These are phyloP conservation scores for Chaetophractus vellerosus DNA, from an alignment of 2,797 vertebrate genomes.

Conservation along the genomic window DNA sequence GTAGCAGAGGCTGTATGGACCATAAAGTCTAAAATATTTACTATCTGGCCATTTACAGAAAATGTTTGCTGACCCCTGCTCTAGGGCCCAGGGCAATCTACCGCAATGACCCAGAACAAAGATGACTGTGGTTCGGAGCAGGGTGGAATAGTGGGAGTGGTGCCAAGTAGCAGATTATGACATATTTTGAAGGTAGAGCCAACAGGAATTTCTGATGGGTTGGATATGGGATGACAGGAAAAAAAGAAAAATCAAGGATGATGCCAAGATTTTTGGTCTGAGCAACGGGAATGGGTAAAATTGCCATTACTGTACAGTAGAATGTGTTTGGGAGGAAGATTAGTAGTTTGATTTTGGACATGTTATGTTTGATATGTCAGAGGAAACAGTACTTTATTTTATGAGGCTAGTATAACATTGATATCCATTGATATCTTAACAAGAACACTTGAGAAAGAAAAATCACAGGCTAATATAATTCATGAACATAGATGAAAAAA, in stretches of 20 bases:
- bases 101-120: not conserved
- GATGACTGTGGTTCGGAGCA: not conserved
- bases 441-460: conserved; percentile 8
- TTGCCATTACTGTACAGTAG: not conserved
- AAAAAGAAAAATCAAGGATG: not conserved
- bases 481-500: not conserved
- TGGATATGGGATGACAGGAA: not conserved
- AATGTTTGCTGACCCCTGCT: not conserved
- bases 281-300: not conserved
- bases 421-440: not conserved
- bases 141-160: not conserved
- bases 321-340: not conserved
- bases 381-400: not conserved
- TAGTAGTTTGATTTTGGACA: not conserved
- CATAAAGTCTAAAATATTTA: not conserved
- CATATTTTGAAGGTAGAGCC: not conserved
- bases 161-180: not conserved
- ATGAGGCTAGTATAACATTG: not conserved
- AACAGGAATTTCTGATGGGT: not conserved
- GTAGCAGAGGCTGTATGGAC: too few species aligned
- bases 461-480: not conserved
- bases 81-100: not conserved
- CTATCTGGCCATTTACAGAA: not conserved
- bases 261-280: not conserved
- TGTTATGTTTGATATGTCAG: not conserved